Percentiles rank a stretch among this genome's conserved stretches.
These are phyloP conservation scores for Tragelaphus strepsiceros DNA, from an alignment of 2,113 vertebrate species.

Conservation along the genomic window DNA sequence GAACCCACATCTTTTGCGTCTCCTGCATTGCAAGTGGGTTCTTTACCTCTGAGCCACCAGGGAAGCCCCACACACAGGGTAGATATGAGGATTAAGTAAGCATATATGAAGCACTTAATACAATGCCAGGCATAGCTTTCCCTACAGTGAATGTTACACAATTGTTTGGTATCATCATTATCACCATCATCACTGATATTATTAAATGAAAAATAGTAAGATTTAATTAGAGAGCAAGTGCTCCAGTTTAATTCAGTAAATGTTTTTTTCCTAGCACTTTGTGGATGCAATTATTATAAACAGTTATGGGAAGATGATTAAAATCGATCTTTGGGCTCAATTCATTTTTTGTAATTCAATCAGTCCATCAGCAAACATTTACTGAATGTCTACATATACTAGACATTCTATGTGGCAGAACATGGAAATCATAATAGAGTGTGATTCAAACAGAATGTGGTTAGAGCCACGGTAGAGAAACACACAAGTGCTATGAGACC, in stretches of 20 bases:
- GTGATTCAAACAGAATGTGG: not conserved
- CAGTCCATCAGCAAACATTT: not conserved
- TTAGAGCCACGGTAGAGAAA: not conserved
- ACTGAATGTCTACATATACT: not conserved
- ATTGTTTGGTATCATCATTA: not conserved
- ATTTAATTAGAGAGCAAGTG: not conserved
- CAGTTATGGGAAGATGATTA: not conserved
- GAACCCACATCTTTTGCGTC: not conserved
- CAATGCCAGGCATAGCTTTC: not conserved
- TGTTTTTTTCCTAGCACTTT: not conserved
- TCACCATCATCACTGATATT: not conserved
- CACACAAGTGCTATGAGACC: not conserved
- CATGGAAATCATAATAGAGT: no score
- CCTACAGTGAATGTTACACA: not conserved
- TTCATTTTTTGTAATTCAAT: not conserved
- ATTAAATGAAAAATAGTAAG: not conserved
- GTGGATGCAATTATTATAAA: not conserved
- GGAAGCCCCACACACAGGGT: not conserved
- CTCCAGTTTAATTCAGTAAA: not conserved
- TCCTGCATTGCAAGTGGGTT: not conserved
- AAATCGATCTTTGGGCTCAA: not conserved
- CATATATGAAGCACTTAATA: not conserved
- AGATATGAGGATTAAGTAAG: not conserved
- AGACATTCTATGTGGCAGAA: not conserved
- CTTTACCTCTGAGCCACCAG: not conserved